These are phyloP conservation scores for Andrena dorsata DNA, from an alignment of 2,888 invertebrate genomes.

Conservation along the genomic window DNA sequence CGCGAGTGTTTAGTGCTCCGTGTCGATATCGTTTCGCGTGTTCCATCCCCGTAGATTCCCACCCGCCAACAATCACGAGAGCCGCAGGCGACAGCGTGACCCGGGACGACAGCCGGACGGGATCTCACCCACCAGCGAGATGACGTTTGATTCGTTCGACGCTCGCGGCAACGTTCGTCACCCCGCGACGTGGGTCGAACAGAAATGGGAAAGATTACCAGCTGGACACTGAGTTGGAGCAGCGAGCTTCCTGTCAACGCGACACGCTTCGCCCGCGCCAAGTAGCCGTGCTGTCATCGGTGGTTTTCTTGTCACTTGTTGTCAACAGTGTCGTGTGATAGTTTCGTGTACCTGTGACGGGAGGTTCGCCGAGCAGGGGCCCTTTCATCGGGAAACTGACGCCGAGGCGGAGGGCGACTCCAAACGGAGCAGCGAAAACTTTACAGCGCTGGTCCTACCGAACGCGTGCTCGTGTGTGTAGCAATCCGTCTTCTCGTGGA, in stretches of 20 bases:
- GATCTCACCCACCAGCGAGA: slow-evolving; percentile 9
- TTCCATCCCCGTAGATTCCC: not conserved
- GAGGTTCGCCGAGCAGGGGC: no score
- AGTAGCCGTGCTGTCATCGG: not conserved
- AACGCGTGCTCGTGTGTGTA: slow-evolving; percentile 30
- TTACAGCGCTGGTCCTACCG: not conserved
- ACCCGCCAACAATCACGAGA: not conserved
- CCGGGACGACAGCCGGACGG: slow-evolving; percentile 25
- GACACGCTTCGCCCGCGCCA: slow-evolving; percentile 1
- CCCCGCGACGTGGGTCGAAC: slow-evolving; percentile 24
- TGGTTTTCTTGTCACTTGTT: slow-evolving; percentile 29
- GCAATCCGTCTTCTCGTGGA: slow-evolving; percentile 3
- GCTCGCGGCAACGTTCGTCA: slow-evolving; percentile 18
- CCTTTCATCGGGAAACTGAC: not conserved
- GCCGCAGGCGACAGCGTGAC: not conserved
- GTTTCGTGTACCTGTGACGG: slow-evolving; percentile 35
- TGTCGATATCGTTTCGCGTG: slow-evolving; percentile 24
- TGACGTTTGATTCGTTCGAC: slow-evolving; percentile 39
- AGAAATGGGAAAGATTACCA: slow-evolving; percentile 16
- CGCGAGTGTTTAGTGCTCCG: slow-evolving; percentile 34
- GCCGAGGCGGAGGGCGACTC: no score
- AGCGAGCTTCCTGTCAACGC: slow-evolving; percentile 23
- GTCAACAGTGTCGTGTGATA: slow-evolving; percentile 45
- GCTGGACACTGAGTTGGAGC: slow-evolving; percentile 17
- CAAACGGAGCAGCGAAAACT: no score